These are phyloP conservation scores for Mesorhabditis spiculigera DNA, from an alignment of 2,888 invertebrate species.

Conservation along the genomic window DNA sequence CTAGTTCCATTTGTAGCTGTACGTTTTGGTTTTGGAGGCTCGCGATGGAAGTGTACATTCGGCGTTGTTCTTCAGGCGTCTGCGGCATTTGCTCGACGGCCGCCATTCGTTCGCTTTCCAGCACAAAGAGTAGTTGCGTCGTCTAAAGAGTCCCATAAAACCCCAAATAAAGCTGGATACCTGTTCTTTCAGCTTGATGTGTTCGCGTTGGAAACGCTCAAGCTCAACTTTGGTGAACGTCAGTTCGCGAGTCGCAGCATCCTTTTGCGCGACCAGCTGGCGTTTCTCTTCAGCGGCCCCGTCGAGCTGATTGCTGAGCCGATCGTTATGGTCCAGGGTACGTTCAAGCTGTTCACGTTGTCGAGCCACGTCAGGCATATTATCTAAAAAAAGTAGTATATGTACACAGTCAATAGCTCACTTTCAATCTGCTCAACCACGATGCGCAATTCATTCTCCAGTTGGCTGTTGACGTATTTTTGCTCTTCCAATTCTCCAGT, in stretches of 20 bases:
- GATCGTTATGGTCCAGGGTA: background rate
- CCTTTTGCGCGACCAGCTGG: background rate
- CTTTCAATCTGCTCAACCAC: conserved; percentile 1
- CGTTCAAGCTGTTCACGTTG: background rate
- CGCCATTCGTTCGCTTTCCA: background rate
- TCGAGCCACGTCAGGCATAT: background rate
- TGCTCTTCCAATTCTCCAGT: conserved; percentile 1
- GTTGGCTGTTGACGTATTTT: background rate
- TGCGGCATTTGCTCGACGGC: background rate
- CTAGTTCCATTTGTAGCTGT: background rate
- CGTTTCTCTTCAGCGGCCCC: background rate
- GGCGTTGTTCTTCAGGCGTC: background rate
- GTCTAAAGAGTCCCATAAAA: background rate
- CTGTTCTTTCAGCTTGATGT: conserved; percentile 3
- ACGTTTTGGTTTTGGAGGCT: background rate
- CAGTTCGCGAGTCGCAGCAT: background rate
- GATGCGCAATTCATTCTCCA: background rate
- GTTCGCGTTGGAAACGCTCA: conserved; percentile 5
- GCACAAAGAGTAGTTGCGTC: background rate
- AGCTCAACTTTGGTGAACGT: background rate
- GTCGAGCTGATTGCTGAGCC: background rate
- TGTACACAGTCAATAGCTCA: background rate
- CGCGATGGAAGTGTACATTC: background rate
- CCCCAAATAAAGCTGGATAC: background rate
- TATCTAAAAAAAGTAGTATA: background rate